phyloP scores from a whole-genome alignment of 1,140 invertebrate species.

The Cephus cinctus region DNA sequence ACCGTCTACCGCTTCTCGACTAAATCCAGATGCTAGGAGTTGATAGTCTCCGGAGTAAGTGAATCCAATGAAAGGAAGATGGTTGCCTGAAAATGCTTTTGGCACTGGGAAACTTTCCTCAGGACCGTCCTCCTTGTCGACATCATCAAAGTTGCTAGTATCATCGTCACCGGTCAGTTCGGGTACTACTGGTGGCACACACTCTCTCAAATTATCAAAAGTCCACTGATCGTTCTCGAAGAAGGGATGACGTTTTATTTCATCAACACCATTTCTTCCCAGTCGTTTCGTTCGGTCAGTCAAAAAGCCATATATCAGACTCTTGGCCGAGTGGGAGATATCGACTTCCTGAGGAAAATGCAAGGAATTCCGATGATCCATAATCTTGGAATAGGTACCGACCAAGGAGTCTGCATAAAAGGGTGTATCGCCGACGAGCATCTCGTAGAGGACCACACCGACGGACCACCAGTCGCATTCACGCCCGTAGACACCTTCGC shows the following conservation, averaged over 20 bases:
- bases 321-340: slow-evolving; percentile 89
- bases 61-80: slow-evolving; percentile 98
- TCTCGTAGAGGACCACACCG: slow-evolving; percentile 98
- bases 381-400: slow-evolving; percentile 98
- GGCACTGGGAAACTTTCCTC: slow-evolving; percentile 93
- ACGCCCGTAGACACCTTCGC: slow-evolving; percentile 90
- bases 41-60: slow-evolving; percentile 94
- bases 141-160: slow-evolving; percentile 97
- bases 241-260: slow-evolving; percentile 94
- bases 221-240: slow-evolving; percentile 98
- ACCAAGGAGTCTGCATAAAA: slow-evolving; percentile 98
- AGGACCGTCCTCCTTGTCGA: slow-evolving; percentile 86
- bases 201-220: slow-evolving; percentile 92
- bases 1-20: slow-evolving; percentile 53
- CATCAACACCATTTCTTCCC: slow-evolving; percentile 90
- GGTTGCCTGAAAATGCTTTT: slow-evolving; percentile 97
- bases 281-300: slow-evolving; percentile 89
- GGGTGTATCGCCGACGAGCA: slow-evolving; percentile 98
- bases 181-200: slow-evolving; percentile 94
- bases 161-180: slow-evolving; percentile 95
- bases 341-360: slow-evolving; percentile 93
- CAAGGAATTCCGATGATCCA: slow-evolving; percentile 96
- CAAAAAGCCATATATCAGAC: slow-evolving; percentile 89
- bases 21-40: slow-evolving; percentile 45
- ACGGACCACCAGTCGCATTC: slow-evolving; percentile 99